Evolutionary conservation across 2,888 invertebrate species (phyloP).

Genomic region (Limenitis camilla): DNA sequence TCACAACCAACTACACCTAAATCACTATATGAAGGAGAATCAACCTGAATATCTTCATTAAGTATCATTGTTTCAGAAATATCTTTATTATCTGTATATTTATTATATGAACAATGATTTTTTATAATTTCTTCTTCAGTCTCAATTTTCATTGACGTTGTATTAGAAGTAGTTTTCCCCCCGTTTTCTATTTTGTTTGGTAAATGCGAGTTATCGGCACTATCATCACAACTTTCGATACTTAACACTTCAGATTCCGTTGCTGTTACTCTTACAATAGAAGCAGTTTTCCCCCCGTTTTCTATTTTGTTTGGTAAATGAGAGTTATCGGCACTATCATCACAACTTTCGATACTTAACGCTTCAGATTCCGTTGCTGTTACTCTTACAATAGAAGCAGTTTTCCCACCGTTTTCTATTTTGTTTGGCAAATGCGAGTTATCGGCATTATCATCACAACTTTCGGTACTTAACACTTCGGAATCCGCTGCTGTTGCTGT

Average conservation of each 20-base stretch:
- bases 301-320: too few species aligned
- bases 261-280: constrained; percentile 28
- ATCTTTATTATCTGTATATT: not conserved
- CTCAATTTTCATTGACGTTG: constrained; percentile 30
- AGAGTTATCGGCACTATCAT: too few species aligned
- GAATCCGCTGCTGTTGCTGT: constrained; percentile 28
- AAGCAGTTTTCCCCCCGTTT: constrained; percentile 63
- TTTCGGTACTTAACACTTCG: constrained; percentile 37
- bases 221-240: too few species aligned
- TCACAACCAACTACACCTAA: constrained; percentile 55
- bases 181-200: constrained; percentile 48
- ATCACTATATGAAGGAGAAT: constrained; percentile 52
- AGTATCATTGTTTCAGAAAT: constrained; percentile 35
- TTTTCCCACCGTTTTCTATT: constrained; percentile 62
- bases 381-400: constrained; percentile 27
- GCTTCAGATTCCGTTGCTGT: constrained; percentile 34
- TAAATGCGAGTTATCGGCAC: too few species aligned
- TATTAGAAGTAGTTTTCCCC: constrained; percentile 51
- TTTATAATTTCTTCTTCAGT: constrained; percentile 24
- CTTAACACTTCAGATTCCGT: constrained; percentile 36
- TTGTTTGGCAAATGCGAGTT: too few species aligned
- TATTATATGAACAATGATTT: too few species aligned
- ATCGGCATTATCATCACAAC: constrained; percentile 34
- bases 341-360: too few species aligned
- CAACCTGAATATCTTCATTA: constrained; percentile 52